phyloP scores from a whole-genome alignment of 2,113 vertebrate species.

The Siniperca knerii region DNA sequence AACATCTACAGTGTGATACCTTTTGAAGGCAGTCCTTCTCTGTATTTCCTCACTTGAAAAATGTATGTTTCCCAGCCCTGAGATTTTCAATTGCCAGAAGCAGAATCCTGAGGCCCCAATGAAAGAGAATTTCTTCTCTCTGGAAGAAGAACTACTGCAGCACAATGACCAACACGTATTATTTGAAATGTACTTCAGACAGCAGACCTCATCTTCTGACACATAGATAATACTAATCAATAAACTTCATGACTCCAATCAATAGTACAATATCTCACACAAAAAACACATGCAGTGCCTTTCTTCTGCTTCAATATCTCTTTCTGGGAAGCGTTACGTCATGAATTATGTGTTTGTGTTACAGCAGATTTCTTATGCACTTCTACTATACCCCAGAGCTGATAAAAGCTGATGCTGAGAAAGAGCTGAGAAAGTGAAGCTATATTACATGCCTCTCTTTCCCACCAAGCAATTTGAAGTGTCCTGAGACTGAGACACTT shows the following conservation, averaged over 20 bases:
- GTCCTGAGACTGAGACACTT: constrained; percentile 15
- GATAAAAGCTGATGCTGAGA: constrained; percentile 23
- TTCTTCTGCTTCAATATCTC: constrained; percentile 9
- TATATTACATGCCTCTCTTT: constrained; percentile 32
- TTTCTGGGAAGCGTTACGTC: constrained; percentile 10
- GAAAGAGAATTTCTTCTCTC: constrained; percentile 21
- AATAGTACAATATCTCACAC: background rate
- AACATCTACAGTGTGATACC: constrained; percentile 9
- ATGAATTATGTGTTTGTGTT: constrained; percentile 31
- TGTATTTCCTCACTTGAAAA: constrained; percentile 35
- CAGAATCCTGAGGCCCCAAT: constrained; percentile 25
- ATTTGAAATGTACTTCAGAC: constrained; percentile 35
- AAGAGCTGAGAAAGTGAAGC: constrained; percentile 25
- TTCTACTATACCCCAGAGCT: constrained; percentile 20
- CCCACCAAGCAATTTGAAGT: constrained; percentile 19
- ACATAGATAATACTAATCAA: background rate
- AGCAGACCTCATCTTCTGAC: constrained; percentile 1
- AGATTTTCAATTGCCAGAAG: constrained; percentile 39
- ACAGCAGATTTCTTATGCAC: constrained; percentile 10
- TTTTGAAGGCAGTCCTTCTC: constrained; percentile 50
- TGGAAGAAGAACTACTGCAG: background rate
- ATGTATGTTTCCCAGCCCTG: constrained; percentile 44
- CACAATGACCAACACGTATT: constrained; percentile 7
- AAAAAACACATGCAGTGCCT: background rate
- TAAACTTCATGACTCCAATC: background rate